Evolutionary conservation across 2,113 vertebrate genomes (phyloP), one percentile per base, ranked within the genome.

Genomic region (Plotosus lineatus): DNA sequence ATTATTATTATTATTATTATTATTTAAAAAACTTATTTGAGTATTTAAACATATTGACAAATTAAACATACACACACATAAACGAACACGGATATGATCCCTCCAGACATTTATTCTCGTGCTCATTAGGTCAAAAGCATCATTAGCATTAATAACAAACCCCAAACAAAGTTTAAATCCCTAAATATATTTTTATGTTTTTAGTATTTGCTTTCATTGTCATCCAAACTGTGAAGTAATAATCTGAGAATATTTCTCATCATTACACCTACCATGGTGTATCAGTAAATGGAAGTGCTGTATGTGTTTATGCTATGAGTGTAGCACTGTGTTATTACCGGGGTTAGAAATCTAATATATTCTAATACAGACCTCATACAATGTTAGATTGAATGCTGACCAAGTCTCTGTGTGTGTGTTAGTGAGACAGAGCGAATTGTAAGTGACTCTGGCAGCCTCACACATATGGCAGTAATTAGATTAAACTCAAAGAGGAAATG

Each of bases 401-500:
- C 63, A 78, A 31, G 73, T 40, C 44, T 55, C 31, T 51, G 33
- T 55, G 77, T 71, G 68, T 72, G 78, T 65, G 82, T 78, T 63
- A 44, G 80, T 48, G 85, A 79, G 89, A 90, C 91, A 90, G 91
- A 92, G 88, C 88, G 87, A 88, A 89, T 90, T 90, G 92, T 95
- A 94, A 96, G 91, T 85, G 94, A 90, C 46, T 46, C 89, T 94
- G 94, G 93, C 92, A 94, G 92, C 88, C 91, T 82, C 89, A 90
- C 90, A 88, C 93, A 95, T 93, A 92, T 92, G 93, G 93, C 91
- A 84, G 94, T 95, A 94, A 94, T 95, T 95, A 94, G 94, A 94
- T 91, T 83, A 93, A 90, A 90, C 93, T 92, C 83, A 88, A 87
- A 88, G 86, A 91, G 85, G 88, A 86, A 91, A 89, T 75, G 88